phyloP scores from a whole-genome alignment of 64 coral and sea anemone genomes.

The Catalaphyllia jardinei region DNA sequence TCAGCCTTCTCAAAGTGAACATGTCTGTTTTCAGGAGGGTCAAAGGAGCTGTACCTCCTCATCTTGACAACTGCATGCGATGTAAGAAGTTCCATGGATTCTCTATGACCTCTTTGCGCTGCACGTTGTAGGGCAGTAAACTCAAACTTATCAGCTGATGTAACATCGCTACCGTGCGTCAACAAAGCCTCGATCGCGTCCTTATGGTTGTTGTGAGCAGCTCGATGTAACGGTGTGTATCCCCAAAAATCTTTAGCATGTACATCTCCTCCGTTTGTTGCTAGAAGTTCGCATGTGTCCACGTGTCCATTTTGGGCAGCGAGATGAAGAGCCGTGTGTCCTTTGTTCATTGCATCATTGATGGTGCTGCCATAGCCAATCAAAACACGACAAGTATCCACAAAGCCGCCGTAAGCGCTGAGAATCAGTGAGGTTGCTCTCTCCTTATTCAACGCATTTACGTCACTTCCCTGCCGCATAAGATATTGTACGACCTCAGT shows the following conservation, averaged over 20 bases:
- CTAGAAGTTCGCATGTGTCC: constrained; percentile 54
- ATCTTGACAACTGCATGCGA: constrained; percentile 33
- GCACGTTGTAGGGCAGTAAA: constrained; percentile 81
- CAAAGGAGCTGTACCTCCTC: constrained; percentile 14
- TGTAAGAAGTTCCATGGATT: constrained; percentile 64
- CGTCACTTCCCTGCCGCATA: constrained; percentile 45
- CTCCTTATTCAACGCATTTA: constrained; percentile 48
- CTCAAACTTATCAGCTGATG: constrained; percentile 55
- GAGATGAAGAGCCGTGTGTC: constrained; percentile 73
- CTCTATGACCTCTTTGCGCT: constrained; percentile 58
- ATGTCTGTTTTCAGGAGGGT: not conserved
- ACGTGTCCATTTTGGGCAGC: constrained; percentile 79
- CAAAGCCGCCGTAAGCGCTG: constrained; percentile 68
- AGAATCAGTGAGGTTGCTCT: constrained; percentile 60
- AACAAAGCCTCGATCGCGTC: constrained; percentile 58
- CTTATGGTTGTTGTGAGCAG: constrained; percentile 79
- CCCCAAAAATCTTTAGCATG: constrained; percentile 58
- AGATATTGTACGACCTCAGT: constrained; percentile 49
- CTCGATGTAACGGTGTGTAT: constrained; percentile 70
- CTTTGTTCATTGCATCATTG: constrained; percentile 42
- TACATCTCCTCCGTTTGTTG: constrained; percentile 47
- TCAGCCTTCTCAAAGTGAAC: constrained; percentile 42
- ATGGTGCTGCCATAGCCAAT: constrained; percentile 54
- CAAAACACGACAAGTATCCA: constrained; percentile 42
- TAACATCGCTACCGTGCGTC: constrained; percentile 48